These are phyloP conservation scores for Holcopasites calliopsidis DNA, from an alignment of 1,140 invertebrate genomes.

Conservation along the genomic window DNA sequence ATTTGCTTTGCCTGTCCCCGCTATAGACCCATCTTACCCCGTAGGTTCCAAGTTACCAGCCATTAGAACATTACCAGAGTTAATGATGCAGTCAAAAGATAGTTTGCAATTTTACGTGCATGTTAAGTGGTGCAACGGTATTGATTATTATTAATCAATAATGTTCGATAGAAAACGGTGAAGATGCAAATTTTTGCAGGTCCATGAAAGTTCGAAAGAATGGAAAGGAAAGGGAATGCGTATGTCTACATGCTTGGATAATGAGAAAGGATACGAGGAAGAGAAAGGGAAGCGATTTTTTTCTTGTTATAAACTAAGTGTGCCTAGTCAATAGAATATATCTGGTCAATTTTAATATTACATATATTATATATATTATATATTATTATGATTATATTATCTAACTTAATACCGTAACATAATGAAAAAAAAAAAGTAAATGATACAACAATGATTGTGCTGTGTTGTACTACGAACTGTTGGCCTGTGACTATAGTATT, in stretches of 20 bases:
- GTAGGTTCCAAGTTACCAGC: too few species aligned
- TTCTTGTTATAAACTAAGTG: slow-evolving; percentile 80
- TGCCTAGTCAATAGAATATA: slow-evolving; percentile 81
- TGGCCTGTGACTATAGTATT: slow-evolving; percentile 76
- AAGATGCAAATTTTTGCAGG: too few species aligned
- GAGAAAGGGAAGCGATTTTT: slow-evolving; percentile 68
- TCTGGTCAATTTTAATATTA: slow-evolving; percentile 80
- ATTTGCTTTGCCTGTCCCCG: too few species aligned
- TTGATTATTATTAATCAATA: slow-evolving; percentile 16
- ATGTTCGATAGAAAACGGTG: neutral
- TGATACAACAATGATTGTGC: slow-evolving; percentile 80
- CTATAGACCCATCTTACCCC: too few species aligned
- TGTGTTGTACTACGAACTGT: slow-evolving; percentile 80
- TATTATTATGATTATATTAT: slow-evolving; percentile 77
- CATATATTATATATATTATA: slow-evolving; percentile 74
- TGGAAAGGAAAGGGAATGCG: neutral
- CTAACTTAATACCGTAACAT: slow-evolving; percentile 74
- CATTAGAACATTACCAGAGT: too few species aligned
- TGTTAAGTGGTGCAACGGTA: neutral
- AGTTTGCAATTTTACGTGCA: neutral
- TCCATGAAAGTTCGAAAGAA: neutral
- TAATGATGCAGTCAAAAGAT: neutral
- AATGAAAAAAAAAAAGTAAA: slow-evolving; percentile 53
- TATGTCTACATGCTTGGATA: neutral
- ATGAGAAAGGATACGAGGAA: slow-evolving; percentile 17